These are phyloP conservation scores for Chesias legatella DNA, from an alignment of 2,888 invertebrate species.

Conservation along the genomic window DNA sequence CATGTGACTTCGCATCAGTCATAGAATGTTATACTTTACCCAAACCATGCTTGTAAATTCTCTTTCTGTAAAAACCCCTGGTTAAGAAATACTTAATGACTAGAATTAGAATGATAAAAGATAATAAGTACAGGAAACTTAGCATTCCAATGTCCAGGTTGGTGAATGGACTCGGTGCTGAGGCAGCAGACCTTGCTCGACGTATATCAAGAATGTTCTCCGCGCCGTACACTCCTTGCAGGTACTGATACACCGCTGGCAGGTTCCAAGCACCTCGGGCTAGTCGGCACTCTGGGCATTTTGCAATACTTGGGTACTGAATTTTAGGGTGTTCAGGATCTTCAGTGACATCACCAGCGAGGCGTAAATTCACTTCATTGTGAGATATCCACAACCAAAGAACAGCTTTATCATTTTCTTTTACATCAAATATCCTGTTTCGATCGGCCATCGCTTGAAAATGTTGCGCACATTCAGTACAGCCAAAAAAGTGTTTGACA, in stretches of 20 bases:
- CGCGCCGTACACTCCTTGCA: slow-evolving; percentile 74
- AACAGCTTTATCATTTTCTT: slow-evolving; percentile 86
- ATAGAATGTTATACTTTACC: slow-evolving; percentile 83
- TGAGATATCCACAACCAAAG: slow-evolving; percentile 97
- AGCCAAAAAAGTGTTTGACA: slow-evolving; percentile 95
- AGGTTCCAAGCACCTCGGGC: slow-evolving; percentile 82
- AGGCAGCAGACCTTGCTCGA: slow-evolving; percentile 39
- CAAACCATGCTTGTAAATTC: slow-evolving; percentile 85
- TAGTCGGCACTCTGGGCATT: slow-evolving; percentile 85
- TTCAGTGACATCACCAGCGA: slow-evolving; percentile 92
- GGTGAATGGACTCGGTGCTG: slow-evolving; percentile 78
- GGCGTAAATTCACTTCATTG: slow-evolving; percentile 93
- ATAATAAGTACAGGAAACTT: slow-evolving; percentile 86
- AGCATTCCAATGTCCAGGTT: slow-evolving; percentile 87
- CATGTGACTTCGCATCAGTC: neutral
- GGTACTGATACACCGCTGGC: slow-evolving; percentile 82
- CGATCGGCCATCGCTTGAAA: slow-evolving; percentile 91
- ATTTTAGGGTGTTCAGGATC: slow-evolving; percentile 94
- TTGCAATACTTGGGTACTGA: slow-evolving; percentile 87
- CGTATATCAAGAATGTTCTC: slow-evolving; percentile 47
- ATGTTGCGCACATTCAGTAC: slow-evolving; percentile 93
- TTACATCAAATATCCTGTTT: slow-evolving; percentile 85
- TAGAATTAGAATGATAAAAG: slow-evolving; percentile 86
- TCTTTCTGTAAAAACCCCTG: slow-evolving; percentile 85
- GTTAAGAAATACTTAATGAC: slow-evolving; percentile 88